Base-by-base conservation (phyloP, 2,888 invertebrate species). In the Plutella xylostella region DNA sequence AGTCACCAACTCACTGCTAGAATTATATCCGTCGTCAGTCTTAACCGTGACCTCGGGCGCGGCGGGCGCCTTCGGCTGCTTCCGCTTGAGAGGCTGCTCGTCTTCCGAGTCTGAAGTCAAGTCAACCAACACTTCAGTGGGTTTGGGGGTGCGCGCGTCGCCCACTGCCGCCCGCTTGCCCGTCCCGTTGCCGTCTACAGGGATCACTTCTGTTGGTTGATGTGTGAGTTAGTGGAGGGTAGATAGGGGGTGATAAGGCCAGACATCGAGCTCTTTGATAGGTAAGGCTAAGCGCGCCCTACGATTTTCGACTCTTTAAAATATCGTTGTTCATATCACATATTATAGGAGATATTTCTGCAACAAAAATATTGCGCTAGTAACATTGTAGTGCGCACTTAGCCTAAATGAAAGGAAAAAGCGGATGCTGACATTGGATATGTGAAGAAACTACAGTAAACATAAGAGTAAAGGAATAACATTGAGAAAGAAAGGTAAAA, bases 61-160 rank as follows among this genome's bases (percentile, higher is more conserved):
- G 34, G 68, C 71, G 1, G 86, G 79, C 40, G 85, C 85, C 42
- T 77, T 76, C 53, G 76, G 69, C 51, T 58, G 70, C 63, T 87
- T 88, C 56, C 89, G 77, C 66, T 88, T 89, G 51, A 90, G 83
- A 12, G 90, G 88, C 61, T 88, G 73, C 56, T 90, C 90, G 58
- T 90, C 88, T 49, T 92, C 91, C 0, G 90, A 90, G 71, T 91
- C 91, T 1, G 91, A 91, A 0, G 92, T 92, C 51, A 92, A 78
- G 71, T 92, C 92, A 17, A 92, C 90, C 2, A 87, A 71, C 1
- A 72, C 66, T 31, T 76, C 78, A 0, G 68, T 51, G 1, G 69
- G 56, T 45, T 85, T 80, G 5, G 84, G 75, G 28, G 72, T 65
- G 37, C 75, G 68, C 5, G 61, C 63, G 47, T 80, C 78, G 14